Evolutionary conservation across 2,113 vertebrate species (phyloP).

Genomic region (Nothobranchius kuhntae): DNA sequence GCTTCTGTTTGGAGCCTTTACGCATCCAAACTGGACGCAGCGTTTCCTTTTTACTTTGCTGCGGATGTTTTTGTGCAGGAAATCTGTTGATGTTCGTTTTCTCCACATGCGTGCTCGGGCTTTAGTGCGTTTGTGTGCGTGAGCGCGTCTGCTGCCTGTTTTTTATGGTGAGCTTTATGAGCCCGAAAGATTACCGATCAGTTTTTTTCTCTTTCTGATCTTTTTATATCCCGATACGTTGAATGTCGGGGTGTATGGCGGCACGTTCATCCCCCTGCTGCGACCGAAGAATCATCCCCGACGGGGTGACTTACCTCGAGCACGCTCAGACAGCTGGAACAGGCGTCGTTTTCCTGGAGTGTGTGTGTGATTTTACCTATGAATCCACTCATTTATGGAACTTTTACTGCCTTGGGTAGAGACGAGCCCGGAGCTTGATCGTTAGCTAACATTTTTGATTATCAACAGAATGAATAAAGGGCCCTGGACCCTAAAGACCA

Average conservation of each 20-base stretch:
- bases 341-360: neutral
- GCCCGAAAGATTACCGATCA: slow-evolving; percentile 64
- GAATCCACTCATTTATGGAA: slow-evolving; percentile 42
- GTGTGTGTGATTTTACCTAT: slow-evolving; percentile 32
- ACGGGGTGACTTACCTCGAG: slow-evolving; percentile 58
- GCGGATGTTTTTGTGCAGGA: slow-evolving; percentile 75
- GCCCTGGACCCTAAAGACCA: slow-evolving; percentile 41
- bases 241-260: slow-evolving; percentile 63
- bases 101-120: slow-evolving; percentile 55
- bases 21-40: slow-evolving; percentile 54
- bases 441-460: neutral
- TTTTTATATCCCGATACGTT: slow-evolving; percentile 68
- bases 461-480: slow-evolving; percentile 1
- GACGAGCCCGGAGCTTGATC: slow-evolving; percentile 8
- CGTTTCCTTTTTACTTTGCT: slow-evolving; percentile 63
- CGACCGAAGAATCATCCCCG: slow-evolving; percentile 63
- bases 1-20: slow-evolving; percentile 51
- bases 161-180: slow-evolving; percentile 27
- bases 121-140: slow-evolving; percentile 17
- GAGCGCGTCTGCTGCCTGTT: slow-evolving; percentile 26
- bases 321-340: slow-evolving; percentile 39
- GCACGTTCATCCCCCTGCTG: slow-evolving; percentile 58
- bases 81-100: slow-evolving; percentile 76
- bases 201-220: slow-evolving; percentile 48
- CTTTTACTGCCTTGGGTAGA: slow-evolving; percentile 56